Evolutionary conservation across 2,113 vertebrate genomes (phyloP).

Genomic region (Xiphophorus couchianus): DNA sequence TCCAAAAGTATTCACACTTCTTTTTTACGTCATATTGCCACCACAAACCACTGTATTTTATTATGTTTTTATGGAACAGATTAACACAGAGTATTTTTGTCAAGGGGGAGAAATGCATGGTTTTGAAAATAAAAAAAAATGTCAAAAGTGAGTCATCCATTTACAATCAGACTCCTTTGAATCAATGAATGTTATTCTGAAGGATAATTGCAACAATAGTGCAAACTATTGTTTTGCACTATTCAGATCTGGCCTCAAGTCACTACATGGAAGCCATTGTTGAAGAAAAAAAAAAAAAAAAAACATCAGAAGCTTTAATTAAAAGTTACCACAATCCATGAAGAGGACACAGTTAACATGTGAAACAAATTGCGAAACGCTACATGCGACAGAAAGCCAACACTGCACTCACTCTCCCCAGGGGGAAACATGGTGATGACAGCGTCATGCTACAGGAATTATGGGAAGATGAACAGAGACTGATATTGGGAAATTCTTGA

Average conservation of each 20-base stretch:
- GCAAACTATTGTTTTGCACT: no score
- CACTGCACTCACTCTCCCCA: background rate
- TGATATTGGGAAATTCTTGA: background rate
- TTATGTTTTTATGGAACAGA: background rate
- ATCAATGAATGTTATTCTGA: no score
- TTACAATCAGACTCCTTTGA: no score
- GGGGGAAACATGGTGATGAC: background rate
- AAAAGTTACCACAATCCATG: background rate
- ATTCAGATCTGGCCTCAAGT: no score
- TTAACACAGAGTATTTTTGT: no score
- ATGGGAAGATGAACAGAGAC: background rate
- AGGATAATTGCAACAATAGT: no score
- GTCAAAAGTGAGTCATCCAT: no score
- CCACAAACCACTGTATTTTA: background rate
- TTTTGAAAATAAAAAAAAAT: no score
- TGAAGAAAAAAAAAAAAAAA: no score
- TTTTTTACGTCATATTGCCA: background rate
- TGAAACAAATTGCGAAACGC: background rate
- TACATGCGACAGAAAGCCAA: background rate
- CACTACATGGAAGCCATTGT: no score
- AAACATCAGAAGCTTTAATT: background rate
- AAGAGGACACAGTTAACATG: background rate
- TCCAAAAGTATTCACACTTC: no score
- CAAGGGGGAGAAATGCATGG: no score
- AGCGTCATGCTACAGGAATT: background rate